These are phyloP conservation scores for Chironomus tentans DNA, from an alignment of 2,888 invertebrate species.

Conservation along the genomic window DNA sequence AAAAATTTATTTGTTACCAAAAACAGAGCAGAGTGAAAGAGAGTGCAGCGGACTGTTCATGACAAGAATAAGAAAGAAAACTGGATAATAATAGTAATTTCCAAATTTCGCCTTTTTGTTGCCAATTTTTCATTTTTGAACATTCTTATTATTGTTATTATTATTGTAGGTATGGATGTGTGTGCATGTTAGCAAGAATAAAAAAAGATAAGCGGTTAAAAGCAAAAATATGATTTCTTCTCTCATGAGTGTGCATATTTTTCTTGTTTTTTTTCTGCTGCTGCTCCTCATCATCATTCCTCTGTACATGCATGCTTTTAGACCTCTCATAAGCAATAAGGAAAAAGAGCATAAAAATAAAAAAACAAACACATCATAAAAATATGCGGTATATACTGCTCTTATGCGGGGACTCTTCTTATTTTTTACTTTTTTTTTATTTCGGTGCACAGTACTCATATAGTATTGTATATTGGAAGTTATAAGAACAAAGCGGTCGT, in stretches of 20 bases:
- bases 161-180: neutral
- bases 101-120: neutral
- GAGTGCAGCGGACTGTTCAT: neutral
- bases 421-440: neutral
- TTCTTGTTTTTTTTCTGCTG: neutral
- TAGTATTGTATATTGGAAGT: too few relatives aligned
- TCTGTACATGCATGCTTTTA: neutral
- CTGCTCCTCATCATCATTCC: neutral
- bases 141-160: neutral
- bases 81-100: slow-evolving; percentile 23
- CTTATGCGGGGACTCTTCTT: neutral
- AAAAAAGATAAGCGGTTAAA: slow-evolving; percentile 6
- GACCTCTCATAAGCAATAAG: slow-evolving; percentile 2
- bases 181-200: neutral
- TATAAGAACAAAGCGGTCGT: too few relatives aligned
- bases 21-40: neutral
- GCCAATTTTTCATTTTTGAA: neutral
- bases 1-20: slow-evolving; percentile 5
- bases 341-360: slow-evolving; percentile 3
- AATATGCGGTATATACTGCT: neutral
- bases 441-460: neutral
- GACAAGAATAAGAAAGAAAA: neutral
- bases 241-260: neutral
- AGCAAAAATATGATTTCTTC: neutral
- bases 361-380: slow-evolving; percentile 27